A percentile compares a stretch with the other conserved stretches of the same genome.
Conservation (phyloP, 2,113 vertebrate genomes). For the Phrynosoma blainvillii region DNA sequence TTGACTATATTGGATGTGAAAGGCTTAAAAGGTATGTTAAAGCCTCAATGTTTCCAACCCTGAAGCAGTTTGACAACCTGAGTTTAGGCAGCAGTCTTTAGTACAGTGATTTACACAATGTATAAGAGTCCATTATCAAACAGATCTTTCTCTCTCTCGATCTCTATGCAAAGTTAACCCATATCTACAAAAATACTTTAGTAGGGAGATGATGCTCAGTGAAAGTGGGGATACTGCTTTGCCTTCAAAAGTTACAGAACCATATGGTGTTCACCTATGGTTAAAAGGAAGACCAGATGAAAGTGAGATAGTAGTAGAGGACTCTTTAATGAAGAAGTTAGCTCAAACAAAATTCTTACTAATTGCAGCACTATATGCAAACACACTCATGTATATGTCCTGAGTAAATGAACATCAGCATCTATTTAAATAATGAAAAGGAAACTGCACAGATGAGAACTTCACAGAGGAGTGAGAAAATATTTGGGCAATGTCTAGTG, state of each 20-base stretch:
- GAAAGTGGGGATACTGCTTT: not conserved
- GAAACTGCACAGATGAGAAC: not conserved
- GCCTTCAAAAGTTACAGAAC: not conserved
- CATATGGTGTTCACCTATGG: not conserved
- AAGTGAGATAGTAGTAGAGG: not conserved
- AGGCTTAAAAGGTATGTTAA: not conserved
- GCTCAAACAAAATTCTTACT: not conserved
- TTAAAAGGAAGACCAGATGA: slow-evolving; percentile 4
- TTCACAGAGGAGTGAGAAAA: not conserved
- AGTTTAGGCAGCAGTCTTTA: not conserved
- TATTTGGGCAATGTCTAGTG: not conserved
- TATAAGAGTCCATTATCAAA: not conserved
- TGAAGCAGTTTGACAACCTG: not conserved
- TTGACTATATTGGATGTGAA: not conserved
- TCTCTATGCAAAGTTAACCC: not conserved
- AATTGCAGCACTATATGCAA: not conserved
- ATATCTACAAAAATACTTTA: not conserved
- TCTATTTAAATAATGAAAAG: not conserved
- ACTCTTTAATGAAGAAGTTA: not conserved
- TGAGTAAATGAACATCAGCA: not conserved
- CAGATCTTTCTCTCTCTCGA: not conserved
- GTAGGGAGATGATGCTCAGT: not conserved
- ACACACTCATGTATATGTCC: not conserved
- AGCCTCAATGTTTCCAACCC: not conserved
- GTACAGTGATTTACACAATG: not conserved